phyloP scores from a whole-genome alignment of 1,140 invertebrate genomes.

The Macrosteles quadrilineatus region DNA sequence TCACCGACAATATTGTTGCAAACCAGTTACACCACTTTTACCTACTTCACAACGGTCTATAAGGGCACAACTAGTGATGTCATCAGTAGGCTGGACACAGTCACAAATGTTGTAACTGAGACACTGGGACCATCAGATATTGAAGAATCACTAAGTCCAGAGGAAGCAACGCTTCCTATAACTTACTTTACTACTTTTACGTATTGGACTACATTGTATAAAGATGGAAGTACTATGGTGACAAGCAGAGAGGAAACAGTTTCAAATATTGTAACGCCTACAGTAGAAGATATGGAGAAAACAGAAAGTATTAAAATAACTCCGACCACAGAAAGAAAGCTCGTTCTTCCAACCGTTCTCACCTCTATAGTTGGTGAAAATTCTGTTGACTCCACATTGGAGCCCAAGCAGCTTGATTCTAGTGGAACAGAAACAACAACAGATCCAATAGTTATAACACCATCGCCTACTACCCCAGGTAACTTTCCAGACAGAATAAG shows the following conservation, averaged over 20 bases:
- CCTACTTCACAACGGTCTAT: slow-evolving; percentile 87
- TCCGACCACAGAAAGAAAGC: slow-evolving; percentile 21
- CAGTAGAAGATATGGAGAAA: slow-evolving; percentile 51
- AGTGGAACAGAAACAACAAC: background rate
- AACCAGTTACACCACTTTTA: slow-evolving; percentile 86
- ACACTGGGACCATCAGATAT: slow-evolving; percentile 68
- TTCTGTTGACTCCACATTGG: slow-evolving; percentile 39
- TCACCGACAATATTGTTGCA: slow-evolving; percentile 74
- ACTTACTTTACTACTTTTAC: slow-evolving; percentile 90
- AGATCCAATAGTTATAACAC: background rate
- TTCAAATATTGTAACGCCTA: slow-evolving; percentile 79
- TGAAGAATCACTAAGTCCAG: slow-evolving; percentile 49
- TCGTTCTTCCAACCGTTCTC: background rate
- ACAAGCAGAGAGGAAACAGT: slow-evolving; percentile 84
- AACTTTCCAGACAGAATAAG: no score
- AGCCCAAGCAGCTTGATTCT: slow-evolving; percentile 50
- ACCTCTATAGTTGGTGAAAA: slow-evolving; percentile 21
- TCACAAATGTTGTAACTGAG: slow-evolving; percentile 83
- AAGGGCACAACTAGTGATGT: slow-evolving; percentile 76
- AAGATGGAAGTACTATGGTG: slow-evolving; percentile 76
- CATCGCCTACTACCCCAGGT: background rate
- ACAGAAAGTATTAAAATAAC: slow-evolving; percentile 40
- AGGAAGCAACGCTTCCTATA: slow-evolving; percentile 70
- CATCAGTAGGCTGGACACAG: slow-evolving; percentile 78
- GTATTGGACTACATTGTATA: slow-evolving; percentile 89